phyloP scores from a whole-genome alignment of 2,888 invertebrate species.

The Ectropis crepuscularia region DNA sequence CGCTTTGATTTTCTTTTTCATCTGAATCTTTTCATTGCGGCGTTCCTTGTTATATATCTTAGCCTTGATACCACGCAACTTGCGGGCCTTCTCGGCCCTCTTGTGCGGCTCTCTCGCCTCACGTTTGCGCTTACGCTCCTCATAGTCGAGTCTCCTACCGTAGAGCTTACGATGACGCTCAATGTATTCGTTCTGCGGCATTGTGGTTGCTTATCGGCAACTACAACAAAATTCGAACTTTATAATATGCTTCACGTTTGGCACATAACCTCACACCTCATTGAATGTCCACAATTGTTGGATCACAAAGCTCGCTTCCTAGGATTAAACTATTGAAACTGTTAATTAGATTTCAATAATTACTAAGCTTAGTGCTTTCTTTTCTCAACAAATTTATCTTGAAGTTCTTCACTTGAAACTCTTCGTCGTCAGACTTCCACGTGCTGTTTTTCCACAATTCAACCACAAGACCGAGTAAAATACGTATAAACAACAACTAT shows the following conservation, averaged over 20 bases:
- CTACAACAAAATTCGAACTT: constrained; percentile 79
- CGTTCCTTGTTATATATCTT: constrained; percentile 98
- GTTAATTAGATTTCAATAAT: not conserved
- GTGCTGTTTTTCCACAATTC: constrained; percentile 36
- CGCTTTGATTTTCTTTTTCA: constrained; percentile 99
- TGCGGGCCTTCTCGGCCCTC: constrained; percentile 94
- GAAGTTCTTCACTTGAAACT: constrained; percentile 26
- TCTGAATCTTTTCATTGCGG: constrained; percentile 98
- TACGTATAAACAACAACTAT: constrained; percentile 2
- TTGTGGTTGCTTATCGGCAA: constrained; percentile 85
- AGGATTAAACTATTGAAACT: not conserved
- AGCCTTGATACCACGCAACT: constrained; percentile 97
- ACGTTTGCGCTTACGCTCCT: constrained; percentile 97
- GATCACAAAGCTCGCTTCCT: constrained; percentile 2
- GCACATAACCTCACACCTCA: constrained; percentile 54
- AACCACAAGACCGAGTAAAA: constrained; percentile 1
- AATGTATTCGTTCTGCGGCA: constrained; percentile 99
- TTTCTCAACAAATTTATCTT: constrained; percentile 14
- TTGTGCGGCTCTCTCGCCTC: constrained; percentile 98
- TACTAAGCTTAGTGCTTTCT: constrained; percentile 8
- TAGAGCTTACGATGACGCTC: constrained; percentile 98
- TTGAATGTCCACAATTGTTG: no score
- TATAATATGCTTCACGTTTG: constrained; percentile 48
- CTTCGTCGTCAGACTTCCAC: constrained; percentile 33
- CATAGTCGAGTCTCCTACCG: constrained; percentile 98